Base-by-base conservation (phyloP, 2,888 invertebrate genomes). In the Julus scandinavius region DNA sequence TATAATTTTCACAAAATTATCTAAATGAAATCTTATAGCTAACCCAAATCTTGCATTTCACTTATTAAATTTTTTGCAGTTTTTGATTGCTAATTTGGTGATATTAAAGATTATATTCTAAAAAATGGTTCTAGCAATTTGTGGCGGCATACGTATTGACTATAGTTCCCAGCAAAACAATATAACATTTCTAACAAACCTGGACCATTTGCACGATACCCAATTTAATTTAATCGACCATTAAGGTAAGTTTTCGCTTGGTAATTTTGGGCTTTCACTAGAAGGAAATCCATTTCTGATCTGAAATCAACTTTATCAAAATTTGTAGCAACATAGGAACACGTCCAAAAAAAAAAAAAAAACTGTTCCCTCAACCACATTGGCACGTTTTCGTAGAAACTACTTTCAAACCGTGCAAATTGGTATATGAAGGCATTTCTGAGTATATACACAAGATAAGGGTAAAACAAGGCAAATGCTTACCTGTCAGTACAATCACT, bases 401-500 rank as follows among this genome's bases (percentile, higher is more conserved):
- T 20, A 20, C 54, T 54, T 17, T 1, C 54, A 54, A 11, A 54
- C 54, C 15, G 63, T 29, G 29, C 29, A 72, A 72, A 72, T 72
- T 29, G 72, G 29, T 9, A 29, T 29, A 29, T 29, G 72, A 72
- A 29, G 9, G 29, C 72, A 11, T 29, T 29, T 72, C 72, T 72
- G 72, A 72, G 72, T 29, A 29, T 50, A 50, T 6, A 49, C 49
- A 54, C 0, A 15, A 17, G 17, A 11, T 3, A 72, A 11, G 29
- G 29, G 72, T 29, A 72, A 72, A 29, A 29, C 9, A 29, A 72
- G n/a, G 72, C 72, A 45, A 5, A 29, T n/a, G 29, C 72, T 72
- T 72, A 72, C 72, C 72, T 72, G 72, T 72, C 72, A 72, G 72
- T 72, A n/a, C 29, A 72, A 72, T 72, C 29, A 72, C 72, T 72